phyloP scores from a whole-genome alignment of 2,113 vertebrate species.

The Sinocyclocheilus anophthalmus region DNA sequence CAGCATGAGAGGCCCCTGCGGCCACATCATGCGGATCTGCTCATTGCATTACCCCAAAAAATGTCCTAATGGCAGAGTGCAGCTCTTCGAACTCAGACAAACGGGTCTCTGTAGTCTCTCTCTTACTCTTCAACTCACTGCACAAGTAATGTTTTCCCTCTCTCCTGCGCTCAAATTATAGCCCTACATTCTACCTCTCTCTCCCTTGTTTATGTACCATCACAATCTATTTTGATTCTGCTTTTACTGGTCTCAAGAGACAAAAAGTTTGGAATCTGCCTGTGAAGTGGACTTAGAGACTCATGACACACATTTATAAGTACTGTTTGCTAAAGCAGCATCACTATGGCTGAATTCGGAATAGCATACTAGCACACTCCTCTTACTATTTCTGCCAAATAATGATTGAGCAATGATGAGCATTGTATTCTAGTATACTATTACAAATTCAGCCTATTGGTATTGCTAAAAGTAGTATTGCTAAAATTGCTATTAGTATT shows the following conservation, averaged over 20 bases:
- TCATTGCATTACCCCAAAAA: constrained; percentile 80
- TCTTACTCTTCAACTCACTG: neutral
- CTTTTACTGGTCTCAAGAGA: neutral
- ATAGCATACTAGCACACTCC: neutral
- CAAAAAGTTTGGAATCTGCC: constrained; percentile 1
- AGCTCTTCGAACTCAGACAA: constrained; percentile 66
- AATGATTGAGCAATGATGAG: neutral
- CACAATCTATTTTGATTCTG: constrained; percentile 1
- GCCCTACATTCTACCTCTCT: constrained; percentile 6
- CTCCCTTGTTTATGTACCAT: neutral
- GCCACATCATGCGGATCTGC: constrained; percentile 81
- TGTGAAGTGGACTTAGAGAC: constrained; percentile 3
- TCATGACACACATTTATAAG: neutral
- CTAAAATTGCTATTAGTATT: neutral
- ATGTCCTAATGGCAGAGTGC: constrained; percentile 79
- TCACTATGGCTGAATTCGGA: neutral
- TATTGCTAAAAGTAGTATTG: neutral
- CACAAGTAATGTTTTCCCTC: neutral
- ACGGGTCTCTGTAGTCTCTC: constrained; percentile 11
- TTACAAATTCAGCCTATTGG: neutral
- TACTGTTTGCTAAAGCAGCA: neutral
- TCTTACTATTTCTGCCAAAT: neutral
- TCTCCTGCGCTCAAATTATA: constrained; percentile 4
- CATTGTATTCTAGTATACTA: neutral
- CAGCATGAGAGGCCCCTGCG: constrained; percentile 78